Evolutionary conservation across 2,797 vertebrate species (phyloP).

Genomic region (Myiotriccus ornatus): DNA sequence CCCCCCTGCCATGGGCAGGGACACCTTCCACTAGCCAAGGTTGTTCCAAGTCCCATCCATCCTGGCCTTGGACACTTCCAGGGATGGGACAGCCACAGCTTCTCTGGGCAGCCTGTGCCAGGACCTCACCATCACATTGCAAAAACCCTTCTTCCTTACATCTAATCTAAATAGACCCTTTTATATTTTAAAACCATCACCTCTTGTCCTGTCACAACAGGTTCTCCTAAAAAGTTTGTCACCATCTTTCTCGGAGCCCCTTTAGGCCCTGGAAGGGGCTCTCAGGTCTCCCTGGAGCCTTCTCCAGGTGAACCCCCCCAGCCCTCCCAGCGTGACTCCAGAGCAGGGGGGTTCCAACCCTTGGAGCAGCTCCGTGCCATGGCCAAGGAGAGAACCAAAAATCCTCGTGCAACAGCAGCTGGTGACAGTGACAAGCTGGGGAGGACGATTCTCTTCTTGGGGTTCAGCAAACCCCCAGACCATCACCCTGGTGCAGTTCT

Average conservation of each 20-base stretch:
- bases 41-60: rapidly evolving
- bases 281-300: background rate
- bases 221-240: background rate
- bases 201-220: background rate
- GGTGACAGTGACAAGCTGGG: background rate
- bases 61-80: background rate
- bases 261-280: background rate
- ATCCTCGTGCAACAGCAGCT: rapidly evolving
- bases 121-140: rapidly evolving
- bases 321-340: background rate
- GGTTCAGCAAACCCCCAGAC: background rate
- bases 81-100: background rate
- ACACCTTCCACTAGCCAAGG: rapidly evolving
- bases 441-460: rapidly evolving
- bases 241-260: background rate
- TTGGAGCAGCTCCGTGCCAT: rapidly evolving
- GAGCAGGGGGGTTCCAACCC: background rate
- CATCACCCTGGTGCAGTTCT: background rate
- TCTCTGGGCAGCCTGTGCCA: background rate
- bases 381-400: background rate
- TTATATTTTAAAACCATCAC: background rate
- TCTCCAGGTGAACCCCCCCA: background rate
- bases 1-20: background rate
- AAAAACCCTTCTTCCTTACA: background rate
- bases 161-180: background rate